Base-by-base conservation (phyloP, 2,797 vertebrate genomes). In the Gymnoscopelus microlampas region DNA sequence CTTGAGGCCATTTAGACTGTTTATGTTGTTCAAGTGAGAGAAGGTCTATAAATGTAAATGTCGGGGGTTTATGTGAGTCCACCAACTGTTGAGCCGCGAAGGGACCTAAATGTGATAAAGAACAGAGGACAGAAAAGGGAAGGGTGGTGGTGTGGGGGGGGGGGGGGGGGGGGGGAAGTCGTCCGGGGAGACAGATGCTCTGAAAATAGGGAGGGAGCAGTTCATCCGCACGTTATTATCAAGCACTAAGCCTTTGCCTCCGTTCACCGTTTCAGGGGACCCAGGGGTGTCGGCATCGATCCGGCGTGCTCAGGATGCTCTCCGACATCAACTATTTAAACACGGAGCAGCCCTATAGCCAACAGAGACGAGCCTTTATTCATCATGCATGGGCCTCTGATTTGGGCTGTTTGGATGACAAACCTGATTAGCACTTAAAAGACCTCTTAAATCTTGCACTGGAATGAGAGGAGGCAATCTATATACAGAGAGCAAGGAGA, bases 221-320 rank as follows among this genome's bases (percentile, higher is more conserved):
- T 72, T 89, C 83, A 84, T 91, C 76, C 84, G 73, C 74, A 74
- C 65, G 70, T 87, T 91, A 88, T 90, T 92, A 89, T 92, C 69
- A 81, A 92, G 88, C 55, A 64, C 87, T 92, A 90, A 74, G 88
- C 89, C 89, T 90, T 85, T 87, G 85, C 92, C 89, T 91, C 90
- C 80, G 88, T 88, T 90, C 88, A 49, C 83, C 77, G 71, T 90
- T 89, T 86, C 86, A 81, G 86, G 77, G 83, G 85, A 88, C 89
- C 93, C 89, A 82, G 89, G 89, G 91, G 92, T 88, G 89, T 86
- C 72, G 83, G 86, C 88, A 93, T 94, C 84, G 92, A 94, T 93
- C 87, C 48, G 77, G 64, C 81, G 81, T 75, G 75, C 88, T 90
- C 85, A 85, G 85, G 90, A 93, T 89, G 86, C 89, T 88, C 89